Conservation (phyloP, 2,797 vertebrate species). For the Amblyopsis hoosieri region DNA sequence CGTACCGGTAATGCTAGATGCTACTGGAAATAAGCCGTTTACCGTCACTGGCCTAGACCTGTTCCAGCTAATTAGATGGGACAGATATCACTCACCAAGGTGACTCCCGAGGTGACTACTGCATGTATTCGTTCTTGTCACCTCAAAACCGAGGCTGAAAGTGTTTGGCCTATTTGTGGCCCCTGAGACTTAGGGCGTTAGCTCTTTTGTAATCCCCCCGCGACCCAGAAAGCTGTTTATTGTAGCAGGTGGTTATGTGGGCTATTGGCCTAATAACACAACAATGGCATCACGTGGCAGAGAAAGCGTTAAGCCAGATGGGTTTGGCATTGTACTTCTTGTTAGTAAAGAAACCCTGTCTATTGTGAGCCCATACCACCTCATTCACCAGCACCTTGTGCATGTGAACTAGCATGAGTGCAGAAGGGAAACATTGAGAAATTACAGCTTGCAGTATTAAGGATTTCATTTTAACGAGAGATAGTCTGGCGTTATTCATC, state of each 20-base stretch:
- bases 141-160: slow-evolving; percentile 14
- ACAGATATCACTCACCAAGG: slow-evolving; percentile 19
- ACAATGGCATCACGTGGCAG: slow-evolving; percentile 47
- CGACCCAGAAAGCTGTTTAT: slow-evolving; percentile 66
- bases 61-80: slow-evolving; percentile 51
- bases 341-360: slow-evolving; percentile 21
- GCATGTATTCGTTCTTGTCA: slow-evolving; percentile 32
- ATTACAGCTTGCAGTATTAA: not conserved
- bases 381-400: not conserved
- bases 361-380: not conserved
- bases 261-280: slow-evolving; percentile 46
- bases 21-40: slow-evolving; percentile 65
- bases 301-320: slow-evolving; percentile 42
- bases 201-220: slow-evolving; percentile 58
- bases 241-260: slow-evolving; percentile 69
- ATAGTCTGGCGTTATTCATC: slow-evolving; percentile 22
- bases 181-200: slow-evolving; percentile 29
- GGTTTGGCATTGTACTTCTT: not conserved
- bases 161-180: slow-evolving; percentile 58
- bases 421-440: slow-evolving; percentile 2
- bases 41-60: slow-evolving; percentile 51
- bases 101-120: too few relatives aligned
- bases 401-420: not conserved
- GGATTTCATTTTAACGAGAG: slow-evolving; percentile 16
- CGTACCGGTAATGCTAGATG: slow-evolving; percentile 11